These are phyloP conservation scores for Acromyrmex heyeri DNA, from an alignment of 1,140 invertebrate genomes.

Conservation along the genomic window DNA sequence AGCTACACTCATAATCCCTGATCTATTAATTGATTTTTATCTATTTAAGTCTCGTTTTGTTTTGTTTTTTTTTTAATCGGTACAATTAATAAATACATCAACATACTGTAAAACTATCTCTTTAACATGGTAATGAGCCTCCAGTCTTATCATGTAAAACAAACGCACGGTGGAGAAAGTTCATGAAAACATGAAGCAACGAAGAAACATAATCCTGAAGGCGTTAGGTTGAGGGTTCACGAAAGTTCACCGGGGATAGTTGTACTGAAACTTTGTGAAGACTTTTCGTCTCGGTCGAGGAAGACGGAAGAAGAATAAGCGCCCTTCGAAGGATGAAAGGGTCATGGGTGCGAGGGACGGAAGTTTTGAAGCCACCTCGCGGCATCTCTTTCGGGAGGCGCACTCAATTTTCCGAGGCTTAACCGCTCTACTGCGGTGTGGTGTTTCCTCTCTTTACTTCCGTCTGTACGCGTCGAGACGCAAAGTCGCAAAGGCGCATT, in stretches of 20 bases:
- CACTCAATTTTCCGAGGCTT: conserved; percentile 85
- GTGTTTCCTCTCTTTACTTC: conserved; percentile 65
- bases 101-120: too few species aligned
- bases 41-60: too few species aligned
- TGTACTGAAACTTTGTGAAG: conserved; percentile 60
- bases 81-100: too few species aligned
- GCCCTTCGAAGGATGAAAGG: conserved; percentile 10
- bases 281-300: conserved; percentile 34
- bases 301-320: conserved; percentile 31
- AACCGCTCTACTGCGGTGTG: conserved; percentile 68
- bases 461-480: conserved; percentile 63
- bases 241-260: conserved; percentile 26
- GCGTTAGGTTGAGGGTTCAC: conserved; percentile 20
- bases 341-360: background rate
- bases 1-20: too few species aligned
- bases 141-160: background rate
- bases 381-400: conserved; percentile 72
- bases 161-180: conserved; percentile 10
- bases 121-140: background rate
- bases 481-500: conserved; percentile 61
- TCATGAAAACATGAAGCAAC: conserved; percentile 11
- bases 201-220: conserved; percentile 35
- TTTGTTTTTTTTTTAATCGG: too few species aligned
- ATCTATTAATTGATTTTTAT: too few species aligned
- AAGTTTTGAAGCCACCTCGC: conserved; percentile 39